These are phyloP conservation scores for Halictus ligatus DNA, from an alignment of 2,888 invertebrate genomes.

Conservation along the genomic window DNA sequence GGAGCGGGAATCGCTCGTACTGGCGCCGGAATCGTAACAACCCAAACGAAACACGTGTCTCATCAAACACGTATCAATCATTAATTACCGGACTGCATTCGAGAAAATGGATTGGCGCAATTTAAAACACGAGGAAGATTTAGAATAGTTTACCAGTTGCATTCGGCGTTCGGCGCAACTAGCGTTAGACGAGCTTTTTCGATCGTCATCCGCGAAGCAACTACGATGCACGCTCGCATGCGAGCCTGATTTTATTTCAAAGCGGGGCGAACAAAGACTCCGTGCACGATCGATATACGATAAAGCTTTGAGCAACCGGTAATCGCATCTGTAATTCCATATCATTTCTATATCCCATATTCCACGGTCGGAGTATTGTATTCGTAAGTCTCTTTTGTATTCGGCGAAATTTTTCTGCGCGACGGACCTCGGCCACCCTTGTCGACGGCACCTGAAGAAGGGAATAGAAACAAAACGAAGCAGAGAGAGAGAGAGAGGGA, in stretches of 20 bases:
- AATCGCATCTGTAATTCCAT: conserved; percentile 57
- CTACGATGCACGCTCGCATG: not conserved
- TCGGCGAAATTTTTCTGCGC: conserved; percentile 20
- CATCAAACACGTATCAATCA: no score
- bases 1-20: not conserved
- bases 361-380: conserved; percentile 43
- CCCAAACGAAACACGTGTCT: not conserved
- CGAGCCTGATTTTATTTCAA: conserved; percentile 33
- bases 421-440: conserved; percentile 1
- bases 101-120: not conserved
- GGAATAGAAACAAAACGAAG: not conserved
- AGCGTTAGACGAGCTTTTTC: no score
- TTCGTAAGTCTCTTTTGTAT: conserved; percentile 53
- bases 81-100: not conserved
- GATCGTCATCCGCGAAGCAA: not conserved
- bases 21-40: not conserved
- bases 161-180: no score
- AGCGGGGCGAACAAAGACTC: conserved; percentile 41
- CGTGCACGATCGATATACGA: conserved; percentile 54
- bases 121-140: not conserved
- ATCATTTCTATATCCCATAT: conserved; percentile 36
- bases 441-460: not conserved
- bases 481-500: not conserved
- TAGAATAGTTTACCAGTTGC: not conserved
- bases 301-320: conserved; percentile 43